Conservation (phyloP, 2,113 vertebrate species). For the Campylomormyrus tamandua region DNA sequence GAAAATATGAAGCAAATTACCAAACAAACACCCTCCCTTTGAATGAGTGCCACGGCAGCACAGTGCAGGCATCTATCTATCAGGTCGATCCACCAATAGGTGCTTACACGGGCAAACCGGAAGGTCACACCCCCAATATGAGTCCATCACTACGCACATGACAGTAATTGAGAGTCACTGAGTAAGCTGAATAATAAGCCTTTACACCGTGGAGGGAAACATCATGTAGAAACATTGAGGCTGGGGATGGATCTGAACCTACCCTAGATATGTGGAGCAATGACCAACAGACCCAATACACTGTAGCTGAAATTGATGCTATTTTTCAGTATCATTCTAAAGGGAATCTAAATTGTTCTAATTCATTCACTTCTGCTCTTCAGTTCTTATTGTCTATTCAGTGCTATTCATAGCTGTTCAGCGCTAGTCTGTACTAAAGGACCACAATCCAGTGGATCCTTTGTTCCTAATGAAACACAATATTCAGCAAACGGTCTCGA, state of each 20-base stretch:
- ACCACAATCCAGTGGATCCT: not conserved
- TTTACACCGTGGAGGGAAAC: not conserved
- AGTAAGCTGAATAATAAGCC: not conserved
- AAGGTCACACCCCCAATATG: not conserved
- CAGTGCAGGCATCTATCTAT: not conserved
- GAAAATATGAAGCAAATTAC: slow-evolving; percentile 4
- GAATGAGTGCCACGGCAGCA: not conserved
- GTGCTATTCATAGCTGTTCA: not conserved
- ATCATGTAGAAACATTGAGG: not conserved
- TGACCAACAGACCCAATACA: not conserved
- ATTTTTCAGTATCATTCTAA: not conserved
- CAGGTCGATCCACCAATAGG: not conserved
- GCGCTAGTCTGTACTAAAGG: not conserved
- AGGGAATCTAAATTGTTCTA: not conserved
- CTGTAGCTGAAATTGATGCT: not conserved
- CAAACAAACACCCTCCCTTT: not conserved
- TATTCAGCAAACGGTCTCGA: not conserved
- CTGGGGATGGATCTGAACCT: not conserved
- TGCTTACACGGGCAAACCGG: not conserved
- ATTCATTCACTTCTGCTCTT: not conserved
- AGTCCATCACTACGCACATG: not conserved
- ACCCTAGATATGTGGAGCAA: not conserved
- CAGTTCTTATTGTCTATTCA: not conserved
- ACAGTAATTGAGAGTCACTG: not conserved
- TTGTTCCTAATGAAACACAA: not conserved